phyloP scores from a whole-genome alignment of 2,888 invertebrate species.

The Drosophila lacicola region DNA sequence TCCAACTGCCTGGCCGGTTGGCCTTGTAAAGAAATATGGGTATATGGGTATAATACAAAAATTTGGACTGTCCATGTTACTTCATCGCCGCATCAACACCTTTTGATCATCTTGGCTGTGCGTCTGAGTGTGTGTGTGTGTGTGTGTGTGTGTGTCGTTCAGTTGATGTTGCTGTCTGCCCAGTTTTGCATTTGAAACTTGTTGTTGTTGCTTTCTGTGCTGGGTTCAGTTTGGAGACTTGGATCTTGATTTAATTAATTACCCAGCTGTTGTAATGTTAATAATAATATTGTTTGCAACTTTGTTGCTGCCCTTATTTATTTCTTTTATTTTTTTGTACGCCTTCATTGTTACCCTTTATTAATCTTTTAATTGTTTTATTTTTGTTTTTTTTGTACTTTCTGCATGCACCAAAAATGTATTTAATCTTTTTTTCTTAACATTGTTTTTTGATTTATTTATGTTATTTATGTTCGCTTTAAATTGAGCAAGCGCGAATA shows the following conservation, averaged over 20 bases:
- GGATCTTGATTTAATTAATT: constrained; percentile 69
- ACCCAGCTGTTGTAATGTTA: constrained; percentile 69
- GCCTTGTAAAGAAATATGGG: constrained; percentile 61
- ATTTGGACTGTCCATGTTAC: constrained; percentile 68
- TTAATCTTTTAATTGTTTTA: constrained; percentile 57
- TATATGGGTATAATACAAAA: constrained; percentile 21
- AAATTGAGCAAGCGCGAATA: constrained; percentile 13
- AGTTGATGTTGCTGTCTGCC: constrained; percentile 35
- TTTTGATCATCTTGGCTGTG: constrained; percentile 44
- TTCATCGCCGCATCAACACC: constrained; percentile 70
- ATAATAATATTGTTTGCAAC: constrained; percentile 40
- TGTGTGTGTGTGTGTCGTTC: background rate
- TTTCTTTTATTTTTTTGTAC: constrained; percentile 18
- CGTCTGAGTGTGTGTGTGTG: background rate
- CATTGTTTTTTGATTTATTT: constrained; percentile 3
- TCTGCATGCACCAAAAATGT: constrained; percentile 4
- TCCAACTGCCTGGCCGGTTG: constrained; percentile 59
- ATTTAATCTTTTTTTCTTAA: background rate
- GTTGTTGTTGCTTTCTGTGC: constrained; percentile 19
- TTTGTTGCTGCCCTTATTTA: constrained; percentile 29
- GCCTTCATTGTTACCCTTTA: constrained; percentile 17
- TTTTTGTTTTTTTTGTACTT: constrained; percentile 13
- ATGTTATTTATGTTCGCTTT: constrained; percentile 3
- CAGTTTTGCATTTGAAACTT: constrained; percentile 66
- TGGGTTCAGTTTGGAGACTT: constrained; percentile 6